Percentiles rank a stretch among this genome's conserved stretches.
These are phyloP conservation scores for Diglossa cyanea DNA, from an alignment of 2,797 vertebrate genomes.

Conservation along the genomic window DNA sequence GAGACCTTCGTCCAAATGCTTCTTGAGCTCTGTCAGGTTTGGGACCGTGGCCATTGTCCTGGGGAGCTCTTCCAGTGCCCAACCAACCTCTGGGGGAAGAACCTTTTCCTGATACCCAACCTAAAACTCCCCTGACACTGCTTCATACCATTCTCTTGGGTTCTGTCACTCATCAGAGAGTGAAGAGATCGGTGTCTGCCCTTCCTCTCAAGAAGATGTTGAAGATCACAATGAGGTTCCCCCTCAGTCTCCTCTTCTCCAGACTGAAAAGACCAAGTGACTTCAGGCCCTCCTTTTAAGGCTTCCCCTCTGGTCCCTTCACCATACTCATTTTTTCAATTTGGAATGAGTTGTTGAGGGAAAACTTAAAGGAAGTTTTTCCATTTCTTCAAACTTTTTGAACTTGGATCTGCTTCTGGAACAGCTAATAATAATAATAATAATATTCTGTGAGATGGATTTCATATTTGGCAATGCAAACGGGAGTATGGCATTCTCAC, in stretches of 20 bases:
- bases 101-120: fast-evolving
- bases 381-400: background rate
- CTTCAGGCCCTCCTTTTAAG: background rate
- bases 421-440: background rate
- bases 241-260: background rate
- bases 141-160: background rate
- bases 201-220: fast-evolving
- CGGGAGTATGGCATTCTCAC: background rate
- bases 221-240: fast-evolving
- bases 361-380: background rate
- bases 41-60: fast-evolving
- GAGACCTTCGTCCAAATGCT: background rate
- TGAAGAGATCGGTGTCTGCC: background rate
- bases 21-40: background rate
- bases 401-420: background rate
- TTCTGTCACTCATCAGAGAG: background rate
- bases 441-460: background rate
- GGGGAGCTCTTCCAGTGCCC: background rate
- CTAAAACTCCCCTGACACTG: background rate
- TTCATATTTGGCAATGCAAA: background rate
- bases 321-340: background rate
- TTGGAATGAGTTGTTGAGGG: background rate
- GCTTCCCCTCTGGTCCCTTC: background rate
- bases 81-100: fast-evolving
- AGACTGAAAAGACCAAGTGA: background rate